phyloP scores from a whole-genome alignment of 2,797 vertebrate genomes.

The Pristis pectinata region DNA sequence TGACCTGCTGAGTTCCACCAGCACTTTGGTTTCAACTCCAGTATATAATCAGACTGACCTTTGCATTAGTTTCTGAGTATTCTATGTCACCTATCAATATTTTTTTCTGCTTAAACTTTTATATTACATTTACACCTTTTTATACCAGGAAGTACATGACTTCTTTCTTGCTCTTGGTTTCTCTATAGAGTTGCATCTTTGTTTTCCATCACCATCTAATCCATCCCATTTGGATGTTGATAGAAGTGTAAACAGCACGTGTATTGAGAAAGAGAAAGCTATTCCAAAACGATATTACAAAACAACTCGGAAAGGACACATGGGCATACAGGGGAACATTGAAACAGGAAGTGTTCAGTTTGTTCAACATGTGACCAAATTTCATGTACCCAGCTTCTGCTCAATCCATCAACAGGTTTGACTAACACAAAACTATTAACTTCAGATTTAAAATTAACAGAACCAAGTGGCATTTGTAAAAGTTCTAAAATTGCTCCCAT shows the following conservation, averaged over 20 bases:
- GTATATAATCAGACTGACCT: too few relatives aligned
- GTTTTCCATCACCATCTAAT: not conserved
- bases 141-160: not conserved
- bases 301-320: not conserved
- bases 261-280: not conserved
- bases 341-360: too few relatives aligned
- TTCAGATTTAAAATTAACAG: too few relatives aligned
- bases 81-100: not conserved
- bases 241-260: not conserved
- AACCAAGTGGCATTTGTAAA: too few relatives aligned
- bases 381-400: too few relatives aligned
- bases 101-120: not conserved
- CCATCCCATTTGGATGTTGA: not conserved
- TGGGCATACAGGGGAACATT: not conserved
- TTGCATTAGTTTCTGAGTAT: too few relatives aligned
- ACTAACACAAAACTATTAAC: too few relatives aligned
- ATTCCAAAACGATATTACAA: not conserved
- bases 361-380: too few relatives aligned
- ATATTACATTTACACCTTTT: not conserved
- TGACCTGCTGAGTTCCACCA: too few relatives aligned
- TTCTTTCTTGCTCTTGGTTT: not conserved
- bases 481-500: too few relatives aligned
- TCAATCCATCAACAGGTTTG: too few relatives aligned
- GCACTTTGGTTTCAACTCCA: too few relatives aligned
- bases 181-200: not conserved